These are phyloP conservation scores for Drosophila quinaria DNA, from an alignment of 2,888 invertebrate genomes.

Conservation along the genomic window DNA sequence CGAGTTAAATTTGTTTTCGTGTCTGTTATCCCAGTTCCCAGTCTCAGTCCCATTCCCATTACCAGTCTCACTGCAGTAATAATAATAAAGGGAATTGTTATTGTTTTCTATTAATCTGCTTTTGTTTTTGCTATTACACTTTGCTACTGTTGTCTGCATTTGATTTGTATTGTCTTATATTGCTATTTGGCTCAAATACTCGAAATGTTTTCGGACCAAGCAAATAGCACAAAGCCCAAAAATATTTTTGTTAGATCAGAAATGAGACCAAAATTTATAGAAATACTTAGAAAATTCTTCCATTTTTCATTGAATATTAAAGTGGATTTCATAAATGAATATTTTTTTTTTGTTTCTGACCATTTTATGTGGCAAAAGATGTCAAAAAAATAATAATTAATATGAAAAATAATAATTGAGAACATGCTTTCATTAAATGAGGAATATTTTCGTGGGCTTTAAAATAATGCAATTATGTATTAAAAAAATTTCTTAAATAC, in stretches of 20 bases:
- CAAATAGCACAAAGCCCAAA: neutral
- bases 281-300: neutral
- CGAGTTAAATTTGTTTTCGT: slow-evolving; percentile 28
- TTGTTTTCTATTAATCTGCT: slow-evolving; percentile 71
- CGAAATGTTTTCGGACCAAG: neutral
- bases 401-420: too few species aligned
- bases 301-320: neutral
- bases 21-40: slow-evolving; percentile 16
- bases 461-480: too few species aligned
- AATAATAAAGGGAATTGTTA: slow-evolving; percentile 71
- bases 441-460: neutral
- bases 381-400: too few species aligned
- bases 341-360: neutral
- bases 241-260: slow-evolving; percentile 1
- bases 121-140: slow-evolving; percentile 32
- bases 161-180: slow-evolving; percentile 54
- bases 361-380: neutral
- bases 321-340: neutral
- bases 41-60: neutral
- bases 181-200: slow-evolving; percentile 24
- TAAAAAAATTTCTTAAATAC: too few species aligned
- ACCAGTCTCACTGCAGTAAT: slow-evolving; percentile 64
- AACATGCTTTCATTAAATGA: too few species aligned
- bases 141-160: slow-evolving; percentile 41
- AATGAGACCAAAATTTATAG: neutral